Evolutionary conservation across 2,888 invertebrate species (phyloP), one percentile per base, ranked within the genome.

Genomic region (Zootermopsis nevadensis): DNA sequence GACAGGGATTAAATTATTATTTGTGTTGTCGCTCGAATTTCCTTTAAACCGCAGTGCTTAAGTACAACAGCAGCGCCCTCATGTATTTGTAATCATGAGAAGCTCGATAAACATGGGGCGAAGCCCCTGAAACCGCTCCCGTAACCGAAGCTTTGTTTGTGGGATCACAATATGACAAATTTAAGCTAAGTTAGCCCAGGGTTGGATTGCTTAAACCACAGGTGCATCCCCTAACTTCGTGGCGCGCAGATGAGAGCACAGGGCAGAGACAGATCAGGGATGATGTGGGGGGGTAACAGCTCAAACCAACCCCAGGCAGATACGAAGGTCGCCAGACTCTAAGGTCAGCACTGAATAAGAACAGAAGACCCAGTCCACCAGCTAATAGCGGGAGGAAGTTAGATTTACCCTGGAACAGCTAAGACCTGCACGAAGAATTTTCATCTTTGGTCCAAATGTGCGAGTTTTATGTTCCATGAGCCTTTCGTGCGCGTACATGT

Each of bases 111-210:
- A 66, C 66, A 66, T 1, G 27, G 66, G 3, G 27, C 8, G 12
- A 69, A n/a, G n/a, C 8, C 31, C 19, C 69, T 31, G 8, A 33
- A 1, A 0, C 33, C 2, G 6, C 30, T 22, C 69, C 33, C 22
- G 1, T 33, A 30, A 33, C 69, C 10, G 69, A 69, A 33, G 69
- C 69, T 69, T 4, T 69, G 69, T 19, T 31, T 31, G 33, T 31
- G 69, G 69, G 30, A 33, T 69, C 69, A 69, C 12, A 69, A 69
- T 69, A 69, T 69, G 69, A 69, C 69, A 69, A 31, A 69, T 31
- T 69, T 33, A 69, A 69, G 33, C 33, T 19, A 69, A 69, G 15
- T 69, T 22, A 12, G 27, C 69, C 7, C 4, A 4, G 33, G 22
- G 22, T 31, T 7, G 69, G 33, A 69, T 33, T n/a, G 66, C 66